A percentile compares a stretch with the other conserved stretches of the same genome.
These are phyloP conservation scores for Peromyscus aztecus DNA, from an alignment of 2,797 vertebrate species.

Conservation along the genomic window DNA sequence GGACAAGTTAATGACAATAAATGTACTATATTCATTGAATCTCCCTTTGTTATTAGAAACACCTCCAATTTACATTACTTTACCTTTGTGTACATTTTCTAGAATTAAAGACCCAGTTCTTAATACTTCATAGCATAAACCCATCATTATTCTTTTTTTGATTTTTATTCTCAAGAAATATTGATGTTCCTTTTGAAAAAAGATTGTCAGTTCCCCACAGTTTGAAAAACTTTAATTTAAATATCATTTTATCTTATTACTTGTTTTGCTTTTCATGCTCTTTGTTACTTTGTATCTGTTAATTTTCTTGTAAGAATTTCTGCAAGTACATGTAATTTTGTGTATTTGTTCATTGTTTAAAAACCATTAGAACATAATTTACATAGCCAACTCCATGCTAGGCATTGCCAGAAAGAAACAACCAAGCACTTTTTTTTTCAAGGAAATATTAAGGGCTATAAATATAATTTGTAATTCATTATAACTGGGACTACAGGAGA, in stretches of 20 bases:
- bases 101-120: neutral
- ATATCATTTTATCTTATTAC: neutral
- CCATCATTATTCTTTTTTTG: neutral
- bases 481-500: neutral
- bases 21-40: neutral
- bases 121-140: neutral
- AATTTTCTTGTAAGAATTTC: neutral
- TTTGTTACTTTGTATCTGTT: neutral
- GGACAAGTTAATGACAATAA: neutral
- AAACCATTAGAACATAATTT: neutral
- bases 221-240: neutral
- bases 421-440: neutral
- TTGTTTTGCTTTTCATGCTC: neutral
- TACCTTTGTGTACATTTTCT: neutral
- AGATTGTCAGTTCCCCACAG: neutral
- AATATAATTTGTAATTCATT: neutral
- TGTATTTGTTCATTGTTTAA: neutral
- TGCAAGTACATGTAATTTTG: neutral
- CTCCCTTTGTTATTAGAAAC: neutral
- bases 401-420: neutral
- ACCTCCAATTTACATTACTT: neutral
- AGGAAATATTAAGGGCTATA: neutral
- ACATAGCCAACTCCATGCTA: neutral
- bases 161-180: neutral
- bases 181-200: neutral